Evolutionary conservation across 2,888 invertebrate species (phyloP), one percentile per base, ranked within the genome.

Genomic region (Pseudeuparius sepicola): DNA sequence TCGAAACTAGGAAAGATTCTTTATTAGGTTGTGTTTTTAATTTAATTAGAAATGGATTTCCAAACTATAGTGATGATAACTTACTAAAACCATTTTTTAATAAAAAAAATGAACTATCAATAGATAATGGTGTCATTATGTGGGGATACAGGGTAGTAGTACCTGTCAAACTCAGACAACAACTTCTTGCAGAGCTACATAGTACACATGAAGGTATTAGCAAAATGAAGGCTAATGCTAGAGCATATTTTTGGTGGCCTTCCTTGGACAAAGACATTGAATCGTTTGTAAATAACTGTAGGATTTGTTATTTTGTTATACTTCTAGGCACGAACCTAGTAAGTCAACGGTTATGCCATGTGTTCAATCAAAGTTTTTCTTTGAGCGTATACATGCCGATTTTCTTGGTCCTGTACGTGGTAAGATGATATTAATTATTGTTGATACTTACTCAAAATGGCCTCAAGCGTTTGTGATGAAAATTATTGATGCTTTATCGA

Each of bases 401-500:
- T 62, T 57, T 47, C 58, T 60, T 7, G 61, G 61, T 4, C 41
- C 63, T 9, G 12, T 36, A n/a, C 2, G 15, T 3, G 30, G 30
- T n/a, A 38, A 34, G 25, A 38, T 38, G 34, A 12, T 32, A 15
- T 11, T 39, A 14, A 31, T 39, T n/a, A 36, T 39, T 13, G 41
- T 61, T 3, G 62, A 64, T 41, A 50, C 57, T 4, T 51, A 49
- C 57, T 4, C 60, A 0, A 65, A 64, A 39, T 65, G 59, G 26
- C 32, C 29, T 24, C 30, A 26, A 27, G 36, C 24, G 16, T 33
- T 24, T 16, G 13, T 18, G 20, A 32, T 14, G 24, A 36, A 20
- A 11, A 31, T 24, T n/a, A 36, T 16, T 9, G 15, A 34, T 14
- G 15, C 36, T 4, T 3, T n/a, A 20, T 15, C 5, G 9, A 36